Evolutionary conservation across 2,113 vertebrate genomes (phyloP).

Genomic region (Cavia porcellus): DNA sequence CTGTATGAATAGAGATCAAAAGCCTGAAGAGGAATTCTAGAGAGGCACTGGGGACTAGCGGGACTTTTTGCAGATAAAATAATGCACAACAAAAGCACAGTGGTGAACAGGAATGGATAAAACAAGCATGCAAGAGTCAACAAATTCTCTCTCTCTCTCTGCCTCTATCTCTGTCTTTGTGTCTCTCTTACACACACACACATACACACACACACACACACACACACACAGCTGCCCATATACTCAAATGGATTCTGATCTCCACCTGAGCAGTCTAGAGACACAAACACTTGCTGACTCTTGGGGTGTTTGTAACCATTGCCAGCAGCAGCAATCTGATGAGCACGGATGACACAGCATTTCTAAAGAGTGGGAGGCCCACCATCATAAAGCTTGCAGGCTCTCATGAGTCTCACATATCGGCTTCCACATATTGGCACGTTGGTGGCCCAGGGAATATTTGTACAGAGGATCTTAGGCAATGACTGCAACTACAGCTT

Average conservation of each 20-base stretch:
- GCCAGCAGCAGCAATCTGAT: neutral
- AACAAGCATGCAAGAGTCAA: neutral
- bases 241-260: neutral
- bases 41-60: neutral
- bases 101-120: neutral
- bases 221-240: neutral
- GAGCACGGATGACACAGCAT: neutral
- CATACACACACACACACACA: neutral
- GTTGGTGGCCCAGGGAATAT: neutral
- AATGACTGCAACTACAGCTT: neutral
- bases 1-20: neutral
- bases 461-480: neutral
- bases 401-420: neutral
- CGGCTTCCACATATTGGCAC: neutral
- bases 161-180: neutral
- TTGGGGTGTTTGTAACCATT: neutral
- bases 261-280: neutral
- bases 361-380: neutral
- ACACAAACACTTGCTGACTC: neutral
- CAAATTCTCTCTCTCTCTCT: neutral
- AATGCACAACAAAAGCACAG: neutral
- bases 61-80: neutral
- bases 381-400: neutral
- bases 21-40: neutral
- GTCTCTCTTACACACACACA: too few species aligned